These are phyloP conservation scores for Gopherus flavomarginatus DNA, from an alignment of 2,113 vertebrate genomes.

Conservation along the genomic window DNA sequence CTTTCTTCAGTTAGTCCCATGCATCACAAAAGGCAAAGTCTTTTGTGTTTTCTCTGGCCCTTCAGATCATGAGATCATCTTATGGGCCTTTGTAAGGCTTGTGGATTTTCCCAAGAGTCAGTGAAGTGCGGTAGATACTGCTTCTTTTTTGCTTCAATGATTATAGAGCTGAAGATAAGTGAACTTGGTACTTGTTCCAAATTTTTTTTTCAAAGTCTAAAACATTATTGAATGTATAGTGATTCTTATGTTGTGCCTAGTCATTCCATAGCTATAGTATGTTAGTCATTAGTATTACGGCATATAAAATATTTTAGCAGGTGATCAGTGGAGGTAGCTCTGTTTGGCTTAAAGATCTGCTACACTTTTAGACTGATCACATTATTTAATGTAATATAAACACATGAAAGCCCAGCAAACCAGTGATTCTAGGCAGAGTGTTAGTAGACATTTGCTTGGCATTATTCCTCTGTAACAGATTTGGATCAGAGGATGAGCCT, in stretches of 20 bases:
- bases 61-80: slow-evolving; percentile 28
- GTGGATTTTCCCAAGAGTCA: slow-evolving; percentile 1
- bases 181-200: slow-evolving; percentile 46
- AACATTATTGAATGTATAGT: slow-evolving; percentile 39
- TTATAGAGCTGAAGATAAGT: slow-evolving; percentile 39
- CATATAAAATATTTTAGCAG: slow-evolving; percentile 48
- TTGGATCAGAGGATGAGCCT: slow-evolving; percentile 71
- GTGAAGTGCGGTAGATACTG: slow-evolving; percentile 35
- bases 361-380: slow-evolving; percentile 36
- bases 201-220: slow-evolving; percentile 41
- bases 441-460: slow-evolving; percentile 72
- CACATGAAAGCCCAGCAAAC: slow-evolving; percentile 7
- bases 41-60: slow-evolving; percentile 46
- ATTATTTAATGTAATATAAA: neutral
- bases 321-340: slow-evolving; percentile 24
- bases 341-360: neutral
- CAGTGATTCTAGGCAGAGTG: slow-evolving; percentile 27
- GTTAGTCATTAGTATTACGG: slow-evolving; percentile 21
- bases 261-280: slow-evolving; percentile 37
- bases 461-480: slow-evolving; percentile 63
- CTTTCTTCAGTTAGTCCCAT: slow-evolving; percentile 68
- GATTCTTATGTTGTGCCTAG: slow-evolving; percentile 57
- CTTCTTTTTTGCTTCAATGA: slow-evolving; percentile 64
- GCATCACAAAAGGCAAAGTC: slow-evolving; percentile 41
- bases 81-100: no score